Percentiles rank a stretch among this genome's conserved stretches.
phyloP scores from a whole-genome alignment of 2,888 invertebrate species.

The Rhorus exstirpatorius region DNA sequence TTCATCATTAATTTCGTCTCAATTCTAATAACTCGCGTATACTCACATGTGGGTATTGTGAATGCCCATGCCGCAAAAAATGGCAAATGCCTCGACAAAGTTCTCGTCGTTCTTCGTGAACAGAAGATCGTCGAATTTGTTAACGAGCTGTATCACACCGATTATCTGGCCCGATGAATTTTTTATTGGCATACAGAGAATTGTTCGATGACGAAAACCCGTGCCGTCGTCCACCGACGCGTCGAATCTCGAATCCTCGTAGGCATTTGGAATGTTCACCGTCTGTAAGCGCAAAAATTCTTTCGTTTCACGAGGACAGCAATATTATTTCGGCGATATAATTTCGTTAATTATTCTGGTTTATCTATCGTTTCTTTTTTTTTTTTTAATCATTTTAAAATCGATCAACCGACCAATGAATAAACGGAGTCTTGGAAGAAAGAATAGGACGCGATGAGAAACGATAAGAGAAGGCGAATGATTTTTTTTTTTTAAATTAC shows the following conservation, averaged over 20 bases:
- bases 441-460: too few relatives aligned
- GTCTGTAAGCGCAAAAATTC: constrained; percentile 88
- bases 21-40: constrained; percentile 38
- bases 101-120: constrained; percentile 99
- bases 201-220: constrained; percentile 94
- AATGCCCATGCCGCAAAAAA: constrained; percentile 99
- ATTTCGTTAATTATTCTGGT: constrained; percentile 2
- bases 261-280: constrained; percentile 96
- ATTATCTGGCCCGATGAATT: constrained; percentile 96
- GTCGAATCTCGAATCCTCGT: constrained; percentile 96
- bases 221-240: constrained; percentile 93
- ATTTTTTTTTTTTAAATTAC: too few relatives aligned
- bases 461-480: too few relatives aligned
- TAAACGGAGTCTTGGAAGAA: too few relatives aligned
- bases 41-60: constrained; percentile 97
- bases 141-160: constrained; percentile 96
- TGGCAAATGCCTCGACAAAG: constrained; percentile 98
- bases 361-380: too few relatives aligned
- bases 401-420: too few relatives aligned
- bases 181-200: constrained; percentile 98
- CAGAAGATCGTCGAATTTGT: constrained; percentile 95
- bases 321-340: background rate
- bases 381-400: too few relatives aligned
- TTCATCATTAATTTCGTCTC: background rate
- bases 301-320: constrained; percentile 21